These are phyloP conservation scores for Dryobotodes eremita DNA, from an alignment of 2,888 invertebrate species.

Conservation along the genomic window DNA sequence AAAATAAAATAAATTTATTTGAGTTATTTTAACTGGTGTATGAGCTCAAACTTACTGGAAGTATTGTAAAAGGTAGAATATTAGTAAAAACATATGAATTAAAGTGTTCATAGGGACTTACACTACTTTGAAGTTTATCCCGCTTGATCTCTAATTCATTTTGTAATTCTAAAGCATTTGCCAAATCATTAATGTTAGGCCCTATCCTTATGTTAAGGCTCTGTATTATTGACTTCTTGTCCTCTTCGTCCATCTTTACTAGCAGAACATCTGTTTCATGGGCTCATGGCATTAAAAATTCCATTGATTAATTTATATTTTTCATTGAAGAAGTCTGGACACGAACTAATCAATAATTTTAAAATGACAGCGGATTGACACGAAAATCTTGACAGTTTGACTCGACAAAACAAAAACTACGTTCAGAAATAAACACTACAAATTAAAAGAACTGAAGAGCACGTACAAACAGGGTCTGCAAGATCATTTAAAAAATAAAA, in stretches of 20 bases:
- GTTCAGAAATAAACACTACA: conserved; percentile 8
- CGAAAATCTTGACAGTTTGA: conserved; percentile 1
- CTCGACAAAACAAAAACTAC: neutral
- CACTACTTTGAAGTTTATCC: conserved; percentile 78
- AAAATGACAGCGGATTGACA: neutral
- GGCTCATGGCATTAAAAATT: neutral
- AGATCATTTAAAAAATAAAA: too few relatives aligned
- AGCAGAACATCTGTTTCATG: conserved; percentile 3
- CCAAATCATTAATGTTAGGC: conserved; percentile 81
- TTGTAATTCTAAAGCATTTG: conserved; percentile 76
- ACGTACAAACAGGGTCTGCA: too few relatives aligned
- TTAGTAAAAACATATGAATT: neutral
- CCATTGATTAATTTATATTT: conserved; percentile 39
- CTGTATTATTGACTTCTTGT: conserved; percentile 88
- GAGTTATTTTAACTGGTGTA: too few relatives aligned
- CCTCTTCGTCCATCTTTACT: conserved; percentile 73
- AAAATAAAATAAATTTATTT: conserved; percentile 49
- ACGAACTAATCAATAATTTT: conserved; percentile 33
- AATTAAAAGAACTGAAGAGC: too few relatives aligned
- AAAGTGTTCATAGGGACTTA: conserved; percentile 69
- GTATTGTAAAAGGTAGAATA: neutral
- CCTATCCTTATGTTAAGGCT: conserved; percentile 84
- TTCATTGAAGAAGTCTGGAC: conserved; percentile 22
- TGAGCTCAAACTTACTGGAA: neutral
- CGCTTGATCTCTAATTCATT: conserved; percentile 76